These are phyloP conservation scores for Hapalemur alaotrensis DNA, from an alignment of 2,797 vertebrate species.

Conservation along the genomic window DNA sequence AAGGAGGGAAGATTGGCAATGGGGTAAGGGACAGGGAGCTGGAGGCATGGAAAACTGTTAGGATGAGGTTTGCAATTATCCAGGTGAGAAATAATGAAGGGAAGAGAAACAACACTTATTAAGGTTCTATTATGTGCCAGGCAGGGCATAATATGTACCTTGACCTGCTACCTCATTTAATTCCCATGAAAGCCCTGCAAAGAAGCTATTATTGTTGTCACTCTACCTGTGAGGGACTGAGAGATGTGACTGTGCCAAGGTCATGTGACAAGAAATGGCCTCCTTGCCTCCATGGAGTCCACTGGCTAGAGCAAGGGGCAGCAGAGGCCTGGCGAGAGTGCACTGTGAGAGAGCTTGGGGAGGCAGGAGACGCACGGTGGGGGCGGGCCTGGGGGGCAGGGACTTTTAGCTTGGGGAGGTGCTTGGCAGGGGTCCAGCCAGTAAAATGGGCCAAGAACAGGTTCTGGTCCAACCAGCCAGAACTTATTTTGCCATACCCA, in stretches of 20 bases:
- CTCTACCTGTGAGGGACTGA: not conserved
- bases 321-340: not conserved
- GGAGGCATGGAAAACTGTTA: not conserved
- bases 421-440: not conserved
- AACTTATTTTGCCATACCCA: not conserved
- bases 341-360: not conserved
- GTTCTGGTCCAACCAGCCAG: not conserved
- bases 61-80: not conserved
- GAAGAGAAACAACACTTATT: not conserved
- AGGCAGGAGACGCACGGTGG: not conserved
- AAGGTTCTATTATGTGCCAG: not conserved
- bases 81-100: not conserved
- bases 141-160: not conserved
- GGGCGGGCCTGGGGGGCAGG: not conserved
- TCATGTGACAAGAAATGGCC: not conserved
- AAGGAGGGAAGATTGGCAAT: not conserved
- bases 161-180: not conserved
- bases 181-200: not conserved
- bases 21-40: not conserved
- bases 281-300: not conserved
- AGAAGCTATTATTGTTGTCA: not conserved
- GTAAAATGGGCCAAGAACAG: not conserved
- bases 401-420: not conserved
- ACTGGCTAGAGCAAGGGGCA: not conserved
- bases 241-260: not conserved